phyloP scores from a whole-genome alignment of 2,797 vertebrate genomes.

The Graptemys geographica region DNA sequence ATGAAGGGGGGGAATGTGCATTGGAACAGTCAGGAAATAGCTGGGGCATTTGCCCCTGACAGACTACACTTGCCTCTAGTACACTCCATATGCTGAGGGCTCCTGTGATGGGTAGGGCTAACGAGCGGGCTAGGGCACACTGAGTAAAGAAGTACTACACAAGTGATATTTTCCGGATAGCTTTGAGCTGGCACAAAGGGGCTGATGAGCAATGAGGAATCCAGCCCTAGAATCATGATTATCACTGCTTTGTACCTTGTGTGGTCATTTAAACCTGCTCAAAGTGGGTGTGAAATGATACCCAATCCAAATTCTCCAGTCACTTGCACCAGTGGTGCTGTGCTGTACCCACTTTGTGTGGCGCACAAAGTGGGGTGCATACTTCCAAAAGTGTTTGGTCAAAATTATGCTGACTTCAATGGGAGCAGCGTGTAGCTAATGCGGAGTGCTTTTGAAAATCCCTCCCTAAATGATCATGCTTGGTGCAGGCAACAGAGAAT shows the following conservation, averaged over 20 bases:
- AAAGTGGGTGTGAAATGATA: background rate
- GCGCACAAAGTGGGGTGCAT: fast-evolving
- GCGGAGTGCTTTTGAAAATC: background rate
- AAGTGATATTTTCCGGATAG: background rate
- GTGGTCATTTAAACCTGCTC: background rate
- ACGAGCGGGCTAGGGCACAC: no score
- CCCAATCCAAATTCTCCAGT: background rate
- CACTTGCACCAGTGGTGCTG: background rate
- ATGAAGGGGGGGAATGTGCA: background rate
- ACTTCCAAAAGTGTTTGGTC: background rate
- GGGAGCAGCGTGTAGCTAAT: background rate
- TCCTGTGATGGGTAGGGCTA: background rate
- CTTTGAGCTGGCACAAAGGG: background rate
- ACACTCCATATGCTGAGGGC: background rate
- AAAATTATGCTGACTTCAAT: background rate
- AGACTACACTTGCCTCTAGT: background rate
- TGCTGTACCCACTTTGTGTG: background rate
- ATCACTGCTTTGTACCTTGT: background rate
- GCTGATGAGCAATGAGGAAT: no score
- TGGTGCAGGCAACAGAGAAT: background rate
- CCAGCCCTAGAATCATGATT: background rate
- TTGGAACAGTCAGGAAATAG: background rate
- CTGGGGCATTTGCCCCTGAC: no score
- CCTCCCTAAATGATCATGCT: background rate
- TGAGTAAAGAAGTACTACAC: background rate